These are phyloP conservation scores for Chelon labrosus DNA, from an alignment of 2,797 vertebrate genomes.

Conservation along the genomic window DNA sequence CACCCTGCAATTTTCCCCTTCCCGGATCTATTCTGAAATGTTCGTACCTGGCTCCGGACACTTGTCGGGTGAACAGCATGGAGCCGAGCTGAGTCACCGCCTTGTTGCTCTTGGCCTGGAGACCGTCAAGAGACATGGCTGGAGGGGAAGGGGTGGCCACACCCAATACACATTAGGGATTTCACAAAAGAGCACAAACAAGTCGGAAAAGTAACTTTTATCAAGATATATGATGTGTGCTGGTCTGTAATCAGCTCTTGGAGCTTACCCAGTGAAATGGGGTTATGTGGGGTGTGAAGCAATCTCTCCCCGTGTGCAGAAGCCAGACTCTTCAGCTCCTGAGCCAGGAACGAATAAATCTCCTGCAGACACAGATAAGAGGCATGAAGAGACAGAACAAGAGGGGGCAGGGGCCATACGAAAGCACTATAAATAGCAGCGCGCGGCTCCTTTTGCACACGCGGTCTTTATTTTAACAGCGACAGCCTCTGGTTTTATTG, in stretches of 20 bases:
- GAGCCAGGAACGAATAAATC: slow-evolving; percentile 91
- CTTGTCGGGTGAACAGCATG: slow-evolving; percentile 98
- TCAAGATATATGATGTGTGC: background rate
- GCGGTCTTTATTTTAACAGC: slow-evolving; percentile 60
- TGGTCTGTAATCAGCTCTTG: background rate
- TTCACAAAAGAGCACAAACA: background rate
- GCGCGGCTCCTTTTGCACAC: slow-evolving; percentile 34
- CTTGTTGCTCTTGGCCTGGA: slow-evolving; percentile 80
- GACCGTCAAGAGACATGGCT: slow-evolving; percentile 92
- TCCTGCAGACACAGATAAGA: slow-evolving; percentile 87
- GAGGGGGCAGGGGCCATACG: slow-evolving; percentile 7
- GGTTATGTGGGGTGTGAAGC: slow-evolving; percentile 93
- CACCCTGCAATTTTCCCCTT: background rate
- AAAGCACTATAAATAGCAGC: slow-evolving; percentile 76
- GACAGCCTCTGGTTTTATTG: slow-evolving; percentile 56
- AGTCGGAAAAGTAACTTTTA: background rate
- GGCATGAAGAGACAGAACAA: slow-evolving; percentile 23
- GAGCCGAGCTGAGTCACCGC: slow-evolving; percentile 95
- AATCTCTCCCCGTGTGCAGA: slow-evolving; percentile 90
- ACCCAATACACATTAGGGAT: slow-evolving; percentile 8
- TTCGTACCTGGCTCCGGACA: slow-evolving; percentile 96
- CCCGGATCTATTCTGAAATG: slow-evolving; percentile 1
- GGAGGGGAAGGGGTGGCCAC: slow-evolving; percentile 38
- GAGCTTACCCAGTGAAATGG: slow-evolving; percentile 94
- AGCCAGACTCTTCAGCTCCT: slow-evolving; percentile 91